Evolutionary conservation across 2,797 vertebrate genomes (phyloP).

Genomic region (Anolis apletophallus): DNA sequence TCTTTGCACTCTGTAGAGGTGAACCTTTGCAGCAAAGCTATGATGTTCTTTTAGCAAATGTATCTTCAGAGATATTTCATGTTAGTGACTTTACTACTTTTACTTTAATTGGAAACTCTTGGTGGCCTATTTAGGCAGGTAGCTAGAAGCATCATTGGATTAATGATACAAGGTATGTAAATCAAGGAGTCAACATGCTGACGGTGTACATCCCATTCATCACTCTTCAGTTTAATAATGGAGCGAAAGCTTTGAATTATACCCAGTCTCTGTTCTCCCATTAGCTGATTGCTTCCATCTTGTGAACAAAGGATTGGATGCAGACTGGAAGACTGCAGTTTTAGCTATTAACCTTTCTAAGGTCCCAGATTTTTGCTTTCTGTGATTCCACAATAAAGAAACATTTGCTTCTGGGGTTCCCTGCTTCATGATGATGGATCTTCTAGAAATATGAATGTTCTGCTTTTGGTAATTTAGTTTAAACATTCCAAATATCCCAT

Average conservation of each 20-base stretch:
- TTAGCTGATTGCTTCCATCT: constrained; percentile 79
- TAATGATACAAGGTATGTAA: constrained; percentile 68
- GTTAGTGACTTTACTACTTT: constrained; percentile 34
- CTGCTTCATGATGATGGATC: constrained; percentile 53
- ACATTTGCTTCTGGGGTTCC: constrained; percentile 58
- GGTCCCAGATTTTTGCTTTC: constrained; percentile 51
- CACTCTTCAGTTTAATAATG: constrained; percentile 67
- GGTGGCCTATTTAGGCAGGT: constrained; percentile 43
- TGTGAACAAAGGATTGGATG: constrained; percentile 66
- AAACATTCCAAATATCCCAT: not conserved
- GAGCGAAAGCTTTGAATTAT: constrained; percentile 71
- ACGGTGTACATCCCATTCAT: constrained; percentile 62
- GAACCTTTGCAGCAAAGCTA: not conserved
- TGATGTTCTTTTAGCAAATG: constrained; percentile 20
- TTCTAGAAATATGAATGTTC: constrained; percentile 12
- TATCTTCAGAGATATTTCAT: constrained; percentile 43
- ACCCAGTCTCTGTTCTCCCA: constrained; percentile 71
- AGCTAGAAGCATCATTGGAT: constrained; percentile 54
- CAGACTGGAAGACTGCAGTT: constrained; percentile 58
- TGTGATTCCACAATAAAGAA: constrained; percentile 33
- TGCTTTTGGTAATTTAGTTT: constrained; percentile 37
- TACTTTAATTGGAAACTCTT: constrained; percentile 48
- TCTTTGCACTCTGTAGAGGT: not conserved
- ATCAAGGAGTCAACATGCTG: constrained; percentile 65
- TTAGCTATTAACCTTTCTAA: constrained; percentile 55